These are phyloP conservation scores for Charadrius vociferus DNA, from an alignment of 2,113 vertebrate species.

Conservation along the genomic window DNA sequence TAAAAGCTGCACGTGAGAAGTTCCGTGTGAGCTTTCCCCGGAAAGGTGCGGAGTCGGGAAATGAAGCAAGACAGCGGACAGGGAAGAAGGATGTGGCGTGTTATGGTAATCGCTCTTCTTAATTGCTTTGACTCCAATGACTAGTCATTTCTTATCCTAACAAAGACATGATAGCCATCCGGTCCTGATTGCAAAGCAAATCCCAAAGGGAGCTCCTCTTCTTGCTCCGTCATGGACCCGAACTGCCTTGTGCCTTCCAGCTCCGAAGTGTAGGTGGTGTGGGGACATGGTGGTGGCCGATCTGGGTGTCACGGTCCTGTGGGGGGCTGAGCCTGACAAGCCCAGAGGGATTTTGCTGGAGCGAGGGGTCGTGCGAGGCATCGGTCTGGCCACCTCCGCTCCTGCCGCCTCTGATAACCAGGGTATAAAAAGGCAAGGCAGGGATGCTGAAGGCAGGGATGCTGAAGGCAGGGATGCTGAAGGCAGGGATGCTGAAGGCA, in stretches of 20 bases:
- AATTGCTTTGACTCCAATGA: conserved; percentile 57
- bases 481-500: background rate
- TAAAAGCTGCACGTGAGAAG: background rate
- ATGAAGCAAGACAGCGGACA: background rate
- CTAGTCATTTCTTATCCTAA: conserved; percentile 46
- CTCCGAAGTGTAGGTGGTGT: rapidly evolving
- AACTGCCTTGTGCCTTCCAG: background rate
- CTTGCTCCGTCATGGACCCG: rapidly evolving
- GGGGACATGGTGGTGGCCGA: rapidly evolving
- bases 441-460: background rate
- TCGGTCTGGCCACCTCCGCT: rapidly evolving
- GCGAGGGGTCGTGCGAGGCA: rapidly evolving
- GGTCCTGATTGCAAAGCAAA: background rate
- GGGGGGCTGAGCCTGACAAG: background rate
- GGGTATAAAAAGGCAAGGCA: background rate
- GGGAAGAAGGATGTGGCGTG: conserved; percentile 19
- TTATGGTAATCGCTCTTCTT: conserved; percentile 52
- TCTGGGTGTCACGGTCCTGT: rapidly evolving
- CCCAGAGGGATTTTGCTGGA: background rate
- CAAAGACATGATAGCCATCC: background rate
- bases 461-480: background rate
- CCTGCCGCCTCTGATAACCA: background rate
- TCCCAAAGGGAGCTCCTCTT: background rate
- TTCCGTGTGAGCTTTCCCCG: background rate
- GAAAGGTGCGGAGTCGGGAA: background rate